These are phyloP conservation scores for Scleropages formosus DNA, from an alignment of 2,797 vertebrate species.

Conservation along the genomic window DNA sequence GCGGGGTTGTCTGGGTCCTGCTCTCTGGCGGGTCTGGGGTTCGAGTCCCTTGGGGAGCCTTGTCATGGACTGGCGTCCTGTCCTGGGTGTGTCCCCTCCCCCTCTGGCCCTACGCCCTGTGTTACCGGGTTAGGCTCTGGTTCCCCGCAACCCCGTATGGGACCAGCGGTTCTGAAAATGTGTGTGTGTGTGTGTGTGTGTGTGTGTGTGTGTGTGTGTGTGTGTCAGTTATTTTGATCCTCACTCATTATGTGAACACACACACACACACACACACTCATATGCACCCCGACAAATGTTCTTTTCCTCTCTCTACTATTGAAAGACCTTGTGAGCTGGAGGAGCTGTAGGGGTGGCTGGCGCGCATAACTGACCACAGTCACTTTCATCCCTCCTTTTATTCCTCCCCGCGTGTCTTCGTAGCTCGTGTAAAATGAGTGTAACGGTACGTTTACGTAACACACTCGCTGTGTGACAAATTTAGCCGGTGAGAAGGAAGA, in stretches of 20 bases:
- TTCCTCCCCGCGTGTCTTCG: conserved; percentile 29
- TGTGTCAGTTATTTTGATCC: no score
- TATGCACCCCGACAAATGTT: not conserved
- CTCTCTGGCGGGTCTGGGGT: no score
- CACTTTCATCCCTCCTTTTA: conserved; percentile 24
- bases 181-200: no score
- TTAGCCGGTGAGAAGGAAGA: conserved; percentile 46
- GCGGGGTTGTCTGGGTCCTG: no score
- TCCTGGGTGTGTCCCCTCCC: no score
- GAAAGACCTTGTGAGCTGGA: conserved; percentile 36
- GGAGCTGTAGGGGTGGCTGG: conserved; percentile 2
- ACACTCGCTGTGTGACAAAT: conserved; percentile 49
- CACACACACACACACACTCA: not conserved
- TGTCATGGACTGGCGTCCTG: no score
- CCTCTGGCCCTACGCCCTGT: no score
- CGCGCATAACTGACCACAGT: not conserved
- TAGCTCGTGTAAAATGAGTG: conserved; percentile 40
- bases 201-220: no score
- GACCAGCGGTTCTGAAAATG: no score
- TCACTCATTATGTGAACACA: not conserved
- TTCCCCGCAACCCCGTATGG: no score
- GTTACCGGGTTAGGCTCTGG: no score
- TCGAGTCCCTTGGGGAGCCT: no score
- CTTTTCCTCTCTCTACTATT: conserved; percentile 15
- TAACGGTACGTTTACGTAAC: conserved; percentile 44